Conservation (phyloP, 2,113 vertebrate species). For the Aptenodytes forsteri region DNA sequence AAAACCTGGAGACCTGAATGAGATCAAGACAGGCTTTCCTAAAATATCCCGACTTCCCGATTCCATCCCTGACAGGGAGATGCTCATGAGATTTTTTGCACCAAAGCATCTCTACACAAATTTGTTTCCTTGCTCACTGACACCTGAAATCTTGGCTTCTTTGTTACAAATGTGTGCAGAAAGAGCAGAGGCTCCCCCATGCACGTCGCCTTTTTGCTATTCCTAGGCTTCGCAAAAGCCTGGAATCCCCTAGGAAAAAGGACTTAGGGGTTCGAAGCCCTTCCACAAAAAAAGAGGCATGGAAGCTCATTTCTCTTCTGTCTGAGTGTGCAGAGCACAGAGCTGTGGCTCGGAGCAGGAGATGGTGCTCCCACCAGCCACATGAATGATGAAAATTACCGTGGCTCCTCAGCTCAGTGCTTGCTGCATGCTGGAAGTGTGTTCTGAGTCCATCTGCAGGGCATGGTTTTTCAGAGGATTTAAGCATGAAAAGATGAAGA, state of each 20-base stretch:
- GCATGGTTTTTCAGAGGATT: not conserved
- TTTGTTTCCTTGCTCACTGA: not conserved
- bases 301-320: not conserved
- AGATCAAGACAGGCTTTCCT: not conserved
- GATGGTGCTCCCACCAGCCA: not conserved
- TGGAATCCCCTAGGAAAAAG: not conserved
- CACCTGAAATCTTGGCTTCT: not conserved
- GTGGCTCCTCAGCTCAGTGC: not conserved
- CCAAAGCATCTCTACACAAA: not conserved
- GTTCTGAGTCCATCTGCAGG: not conserved
- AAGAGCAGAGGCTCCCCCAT: not conserved
- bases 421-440: not conserved
- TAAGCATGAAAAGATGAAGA: not conserved
- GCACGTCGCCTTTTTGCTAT: not conserved
- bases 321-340: not conserved
- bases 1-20: not conserved
- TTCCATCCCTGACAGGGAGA: not conserved
- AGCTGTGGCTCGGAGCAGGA: not conserved
- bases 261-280: accelerated
- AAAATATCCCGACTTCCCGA: not conserved
- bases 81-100: accelerated
- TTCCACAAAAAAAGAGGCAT: not conserved
- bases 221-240: not conserved
- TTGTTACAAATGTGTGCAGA: not conserved
- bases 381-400: not conserved